Conservation (phyloP, 1,140 invertebrate genomes). For the Neodiprion virginianus region DNA sequence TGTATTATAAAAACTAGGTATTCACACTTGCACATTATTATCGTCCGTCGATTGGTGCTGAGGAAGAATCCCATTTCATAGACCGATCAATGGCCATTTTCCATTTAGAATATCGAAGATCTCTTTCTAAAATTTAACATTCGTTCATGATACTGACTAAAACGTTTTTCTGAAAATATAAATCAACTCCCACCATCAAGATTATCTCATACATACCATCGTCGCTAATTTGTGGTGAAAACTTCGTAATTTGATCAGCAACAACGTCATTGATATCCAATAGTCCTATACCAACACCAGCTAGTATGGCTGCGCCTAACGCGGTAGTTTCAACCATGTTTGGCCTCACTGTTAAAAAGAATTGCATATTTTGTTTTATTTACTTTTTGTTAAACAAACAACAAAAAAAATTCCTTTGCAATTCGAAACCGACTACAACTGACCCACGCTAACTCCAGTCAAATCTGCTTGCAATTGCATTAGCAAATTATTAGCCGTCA, state of each 20-base stretch:
- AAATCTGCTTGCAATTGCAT: constrained; percentile 86
- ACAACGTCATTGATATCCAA: constrained; percentile 63
- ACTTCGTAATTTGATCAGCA: constrained; percentile 68
- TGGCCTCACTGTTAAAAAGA: constrained; percentile 68
- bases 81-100: constrained; percentile 84
- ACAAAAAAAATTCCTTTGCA: not conserved
- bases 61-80: constrained; percentile 74
- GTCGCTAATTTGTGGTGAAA: constrained; percentile 71
- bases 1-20: too few relatives aligned
- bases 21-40: constrained; percentile 9
- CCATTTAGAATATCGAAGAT: constrained; percentile 80
- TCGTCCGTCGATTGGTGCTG: constrained; percentile 25
- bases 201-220: constrained; percentile 60
- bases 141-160: not conserved
- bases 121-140: constrained; percentile 65
- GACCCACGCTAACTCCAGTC: constrained; percentile 68
- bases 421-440: constrained; percentile 32
- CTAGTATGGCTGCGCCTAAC: constrained; percentile 82
- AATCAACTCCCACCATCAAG: constrained; percentile 6
- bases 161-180: constrained; percentile 12
- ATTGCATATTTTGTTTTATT: constrained; percentile 60
- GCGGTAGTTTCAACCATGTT: constrained; percentile 87
- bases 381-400: not conserved
- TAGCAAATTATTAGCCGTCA: constrained; percentile 86
- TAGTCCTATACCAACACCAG: constrained; percentile 72